A percentile compares a stretch with the other conserved stretches of the same genome.
These are phyloP conservation scores for Myathropa florea DNA, from an alignment of 2,888 invertebrate genomes.

Conservation along the genomic window DNA sequence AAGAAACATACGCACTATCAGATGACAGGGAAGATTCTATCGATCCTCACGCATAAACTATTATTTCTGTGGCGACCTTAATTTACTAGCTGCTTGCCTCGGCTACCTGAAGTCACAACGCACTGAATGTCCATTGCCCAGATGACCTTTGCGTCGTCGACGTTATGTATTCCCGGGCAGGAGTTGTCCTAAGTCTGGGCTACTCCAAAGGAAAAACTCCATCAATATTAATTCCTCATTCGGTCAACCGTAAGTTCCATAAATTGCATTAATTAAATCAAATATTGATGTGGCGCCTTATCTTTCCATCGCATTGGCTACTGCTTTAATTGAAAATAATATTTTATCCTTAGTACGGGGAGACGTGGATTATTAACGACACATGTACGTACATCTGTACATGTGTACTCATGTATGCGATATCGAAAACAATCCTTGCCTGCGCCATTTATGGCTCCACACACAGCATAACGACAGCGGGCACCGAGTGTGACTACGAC, in stretches of 20 bases:
- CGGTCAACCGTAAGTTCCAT: slow-evolving; percentile 68
- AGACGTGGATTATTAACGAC: slow-evolving; percentile 66
- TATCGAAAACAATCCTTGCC: slow-evolving; percentile 53
- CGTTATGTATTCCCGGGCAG: too few species aligned
- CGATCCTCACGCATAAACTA: slow-evolving; percentile 60
- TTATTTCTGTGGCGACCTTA: slow-evolving; percentile 57
- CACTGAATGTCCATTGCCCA: background rate
- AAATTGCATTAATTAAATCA: slow-evolving; percentile 71
- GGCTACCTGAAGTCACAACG: slow-evolving; percentile 51
- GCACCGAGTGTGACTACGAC: background rate
- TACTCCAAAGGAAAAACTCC: slow-evolving; percentile 44
- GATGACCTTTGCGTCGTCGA: slow-evolving; percentile 35
- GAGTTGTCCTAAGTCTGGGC: background rate
- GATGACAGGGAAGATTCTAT: slow-evolving; percentile 60
- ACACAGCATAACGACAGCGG: background rate
- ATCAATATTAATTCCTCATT: slow-evolving; percentile 69
- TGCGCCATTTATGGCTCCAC: slow-evolving; percentile 28
- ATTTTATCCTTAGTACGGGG: slow-evolving; percentile 68
- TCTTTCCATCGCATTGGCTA: slow-evolving; percentile 70
- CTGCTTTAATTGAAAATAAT: slow-evolving; percentile 71
- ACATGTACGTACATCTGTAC: slow-evolving; percentile 42
- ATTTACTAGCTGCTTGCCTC: slow-evolving; percentile 41
- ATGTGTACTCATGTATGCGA: slow-evolving; percentile 2
- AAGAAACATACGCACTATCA: slow-evolving; percentile 56
- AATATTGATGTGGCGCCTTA: slow-evolving; percentile 70